These are phyloP conservation scores for Acanthornis magna DNA, from an alignment of 2,797 vertebrate genomes.

Conservation along the genomic window DNA sequence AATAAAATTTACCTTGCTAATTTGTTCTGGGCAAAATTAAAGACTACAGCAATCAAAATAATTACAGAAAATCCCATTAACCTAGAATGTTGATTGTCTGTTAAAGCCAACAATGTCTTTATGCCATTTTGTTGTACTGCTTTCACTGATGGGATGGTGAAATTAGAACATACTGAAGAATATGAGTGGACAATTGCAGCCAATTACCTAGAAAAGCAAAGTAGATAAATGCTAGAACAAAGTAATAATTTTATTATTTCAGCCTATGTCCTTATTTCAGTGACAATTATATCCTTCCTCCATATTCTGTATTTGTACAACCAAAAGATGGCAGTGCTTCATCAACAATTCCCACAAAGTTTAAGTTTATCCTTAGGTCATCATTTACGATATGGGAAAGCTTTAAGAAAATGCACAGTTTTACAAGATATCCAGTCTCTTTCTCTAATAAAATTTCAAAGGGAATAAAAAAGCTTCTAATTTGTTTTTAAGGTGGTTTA, in stretches of 20 bases:
- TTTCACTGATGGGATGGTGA: not conserved
- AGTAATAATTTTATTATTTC: not conserved
- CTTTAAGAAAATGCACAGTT: constrained; percentile 34
- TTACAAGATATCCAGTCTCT: not conserved
- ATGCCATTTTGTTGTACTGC: not conserved
- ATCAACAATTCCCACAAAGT: constrained; percentile 70
- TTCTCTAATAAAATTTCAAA: constrained; percentile 8
- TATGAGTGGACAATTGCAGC: not conserved
- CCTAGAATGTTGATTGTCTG: not conserved
- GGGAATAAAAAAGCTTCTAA: not conserved
- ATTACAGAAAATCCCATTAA: not conserved
- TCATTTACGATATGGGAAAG: not conserved
- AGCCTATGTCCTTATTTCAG: not conserved
- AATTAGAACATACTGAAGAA: not conserved
- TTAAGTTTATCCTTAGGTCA: constrained; percentile 36
- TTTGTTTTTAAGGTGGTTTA: not conserved
- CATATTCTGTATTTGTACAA: constrained; percentile 66
- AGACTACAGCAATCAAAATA: not conserved
- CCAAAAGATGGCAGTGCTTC: constrained; percentile 81
- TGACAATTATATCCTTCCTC: constrained; percentile 1
- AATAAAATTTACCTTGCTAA: not conserved
- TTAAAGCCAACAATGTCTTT: not conserved
- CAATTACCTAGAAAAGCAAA: not conserved
- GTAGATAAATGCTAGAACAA: not conserved
- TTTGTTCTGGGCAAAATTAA: not conserved